Base-by-base conservation (phyloP, 2,888 invertebrate species). In the Drosophila buzzatii region DNA sequence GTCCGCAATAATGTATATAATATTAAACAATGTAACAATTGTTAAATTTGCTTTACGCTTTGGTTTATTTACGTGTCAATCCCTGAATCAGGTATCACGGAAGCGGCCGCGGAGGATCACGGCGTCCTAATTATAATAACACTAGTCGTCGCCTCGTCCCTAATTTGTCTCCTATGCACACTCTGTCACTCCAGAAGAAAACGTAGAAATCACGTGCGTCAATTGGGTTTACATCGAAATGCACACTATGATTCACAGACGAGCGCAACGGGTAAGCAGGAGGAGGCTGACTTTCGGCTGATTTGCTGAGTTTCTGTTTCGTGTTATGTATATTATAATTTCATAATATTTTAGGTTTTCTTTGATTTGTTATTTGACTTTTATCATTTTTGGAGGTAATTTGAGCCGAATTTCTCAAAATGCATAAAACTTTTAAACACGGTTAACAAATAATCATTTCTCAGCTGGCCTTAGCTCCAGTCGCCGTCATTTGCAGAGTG, bases 91-190 rank as follows among this genome's bases (percentile, higher is more conserved):
- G 93, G 93, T 93, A 93, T 90, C 91, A 92, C 90, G 91, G 93
- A 93, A 91, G 93, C 92, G 86, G 93, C 92, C 89, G 92, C 92
- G 92, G 93, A 93, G 92, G 93, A 93, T 92, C 93, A 93, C 93
- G 93, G 92, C 92, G 92, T 92, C 91, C 92, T 93, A 90, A 93
- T 93, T 90, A 93, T 93, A 91, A 92, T 92, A 92, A 92, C 91
- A 91, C 92, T 93, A 90, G 91, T 91, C 93, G 93, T 91, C 92
- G 93, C 89, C 92, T 93, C 91, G 93, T 93, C 92, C 93, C 93
- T 93, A 93, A 93, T 92, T 90, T 93, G 93, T 93, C 93, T 93
- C 93, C 93, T 93, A 92, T 93, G 93, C 93, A 93, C 92, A 92
- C 93, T 93, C 82, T 93, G 92, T 93, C 93, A 93, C 92, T 93